These are phyloP conservation scores for Mercenaria mercenaria DNA, from an alignment of 1,140 invertebrate species.

Conservation along the genomic window DNA sequence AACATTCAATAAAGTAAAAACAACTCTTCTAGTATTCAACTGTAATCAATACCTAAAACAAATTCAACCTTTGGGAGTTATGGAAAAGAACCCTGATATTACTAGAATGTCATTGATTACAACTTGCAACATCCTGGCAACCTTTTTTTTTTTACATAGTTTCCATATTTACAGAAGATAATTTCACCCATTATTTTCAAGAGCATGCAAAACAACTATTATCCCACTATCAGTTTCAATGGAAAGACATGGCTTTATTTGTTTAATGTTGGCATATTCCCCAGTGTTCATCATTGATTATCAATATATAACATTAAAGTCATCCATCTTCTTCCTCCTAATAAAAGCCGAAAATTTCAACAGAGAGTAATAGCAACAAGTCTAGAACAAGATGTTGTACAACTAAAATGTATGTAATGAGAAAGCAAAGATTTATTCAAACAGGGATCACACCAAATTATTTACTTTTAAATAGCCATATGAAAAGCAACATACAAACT, in stretches of 20 bases:
- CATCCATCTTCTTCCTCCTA: not conserved
- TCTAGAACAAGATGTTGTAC: too few relatives aligned
- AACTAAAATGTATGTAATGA: too few relatives aligned
- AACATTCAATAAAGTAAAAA: too few relatives aligned
- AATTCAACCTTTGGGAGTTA: too few relatives aligned
- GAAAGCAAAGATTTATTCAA: too few relatives aligned
- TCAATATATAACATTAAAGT: not conserved
- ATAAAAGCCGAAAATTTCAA: not conserved
- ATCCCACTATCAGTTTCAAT: slow-evolving; percentile 1
- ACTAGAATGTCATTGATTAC: not conserved
- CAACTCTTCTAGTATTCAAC: too few relatives aligned
- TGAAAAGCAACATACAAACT: too few relatives aligned
- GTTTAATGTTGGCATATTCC: slow-evolving; percentile 11
- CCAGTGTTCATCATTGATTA: not conserved
- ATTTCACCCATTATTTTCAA: slow-evolving; percentile 9
- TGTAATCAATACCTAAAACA: too few relatives aligned
- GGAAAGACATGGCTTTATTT: slow-evolving; percentile 2
- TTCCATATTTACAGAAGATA: not conserved
- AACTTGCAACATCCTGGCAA: not conserved
- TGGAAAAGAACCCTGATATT: not conserved
- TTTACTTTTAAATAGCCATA: too few relatives aligned
- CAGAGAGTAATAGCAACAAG: not conserved
- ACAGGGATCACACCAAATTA: too few relatives aligned
- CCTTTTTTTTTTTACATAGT: not conserved
- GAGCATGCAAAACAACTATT: slow-evolving; percentile 7